Evolutionary conservation across 2,888 invertebrate species (phyloP), one percentile per base, ranked within the genome.

Genomic region (Eulithis prunata): DNA sequence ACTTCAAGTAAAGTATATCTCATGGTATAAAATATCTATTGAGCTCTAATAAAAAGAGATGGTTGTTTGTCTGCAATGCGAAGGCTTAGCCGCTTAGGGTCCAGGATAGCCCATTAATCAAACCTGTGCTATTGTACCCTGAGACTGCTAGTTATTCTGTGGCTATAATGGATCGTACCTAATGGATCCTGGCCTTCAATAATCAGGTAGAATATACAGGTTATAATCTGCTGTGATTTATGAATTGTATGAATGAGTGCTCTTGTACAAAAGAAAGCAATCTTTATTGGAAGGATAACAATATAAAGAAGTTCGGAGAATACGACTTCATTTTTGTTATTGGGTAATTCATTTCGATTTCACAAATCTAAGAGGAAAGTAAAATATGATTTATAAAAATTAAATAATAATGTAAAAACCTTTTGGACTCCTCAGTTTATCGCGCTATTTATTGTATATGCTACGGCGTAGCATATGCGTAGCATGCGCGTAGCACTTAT

Each of bases 41-140:
- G 21, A 55, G 41, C 21, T 43, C n/a, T 43, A 43, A 7, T 52
- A 58, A 41, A 58, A 59, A 53, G 57, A 57, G 53, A 14, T 51
- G 49, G 41, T 51, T 49, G 57, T 55, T 62, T 46, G 62, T 54
- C 66, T 57, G 58, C 62, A 47, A 52, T 52, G 53, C 45, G 60
- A 43, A 57, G 54, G 57, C 45, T 56, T 60, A 52, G 45, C 47
- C 53, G 51, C 57, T 36, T 62, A 51, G 53, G 56, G 66, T 60
- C 68, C 70, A 32, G 41, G 41, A 54, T 53, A 53, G 55, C 45
- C 13, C 69, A 72, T 72, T 69, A 69, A 72, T 72, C 72, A 72
- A 61, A 55, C 71, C 66, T 61, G 47, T 61, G 60, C 70, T 56
- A 62, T 71, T 72, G 68, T 71, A 58, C 51, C 43, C 21, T 4